phyloP scores from a whole-genome alignment of 2,888 invertebrate species.

The Rhabditoides inermis region DNA sequence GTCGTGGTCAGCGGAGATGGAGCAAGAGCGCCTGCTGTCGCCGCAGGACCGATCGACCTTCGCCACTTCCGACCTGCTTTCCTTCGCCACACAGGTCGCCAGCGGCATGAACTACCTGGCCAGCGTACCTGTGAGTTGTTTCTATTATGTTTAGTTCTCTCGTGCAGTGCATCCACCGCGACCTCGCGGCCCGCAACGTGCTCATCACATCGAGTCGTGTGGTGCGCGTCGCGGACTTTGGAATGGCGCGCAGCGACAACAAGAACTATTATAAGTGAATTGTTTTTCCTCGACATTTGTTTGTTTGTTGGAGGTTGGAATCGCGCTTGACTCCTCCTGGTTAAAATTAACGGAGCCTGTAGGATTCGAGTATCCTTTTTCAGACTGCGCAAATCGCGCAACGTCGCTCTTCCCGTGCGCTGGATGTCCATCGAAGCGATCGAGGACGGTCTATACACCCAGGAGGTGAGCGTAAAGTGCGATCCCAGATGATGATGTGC shows the following conservation, averaged over 20 bases:
- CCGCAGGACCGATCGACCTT: no score
- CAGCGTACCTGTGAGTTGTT: constrained; percentile 69
- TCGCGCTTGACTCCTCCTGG: no score
- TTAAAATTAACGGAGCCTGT: no score
- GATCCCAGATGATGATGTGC: no score
- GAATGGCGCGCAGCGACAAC: constrained; percentile 82
- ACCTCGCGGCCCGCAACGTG: constrained; percentile 90
- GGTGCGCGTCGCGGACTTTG: constrained; percentile 93
- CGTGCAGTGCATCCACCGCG: constrained; percentile 73
- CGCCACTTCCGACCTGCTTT: constrained; percentile 66
- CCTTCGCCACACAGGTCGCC: constrained; percentile 89
- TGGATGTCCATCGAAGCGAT: constrained; percentile 99
- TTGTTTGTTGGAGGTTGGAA: no score
- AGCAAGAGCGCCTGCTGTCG: constrained; percentile 3
- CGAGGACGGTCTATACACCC: constrained; percentile 72
- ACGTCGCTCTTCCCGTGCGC: constrained; percentile 86
- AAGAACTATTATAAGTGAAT: constrained; percentile 50
- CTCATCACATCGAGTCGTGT: constrained; percentile 84
- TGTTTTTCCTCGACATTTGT: no score
- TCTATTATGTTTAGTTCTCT: no score
- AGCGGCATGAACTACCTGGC: constrained; percentile 94
- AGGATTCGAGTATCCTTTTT: no score
- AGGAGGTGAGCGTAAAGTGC: constrained; percentile 51
- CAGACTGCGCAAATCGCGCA: no score
- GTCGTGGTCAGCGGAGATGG: constrained; percentile 6